Evolutionary conservation across 2,888 invertebrate genomes (phyloP), one percentile per base, ranked within the genome.

Genomic region (Polymixis lichenea): DNA sequence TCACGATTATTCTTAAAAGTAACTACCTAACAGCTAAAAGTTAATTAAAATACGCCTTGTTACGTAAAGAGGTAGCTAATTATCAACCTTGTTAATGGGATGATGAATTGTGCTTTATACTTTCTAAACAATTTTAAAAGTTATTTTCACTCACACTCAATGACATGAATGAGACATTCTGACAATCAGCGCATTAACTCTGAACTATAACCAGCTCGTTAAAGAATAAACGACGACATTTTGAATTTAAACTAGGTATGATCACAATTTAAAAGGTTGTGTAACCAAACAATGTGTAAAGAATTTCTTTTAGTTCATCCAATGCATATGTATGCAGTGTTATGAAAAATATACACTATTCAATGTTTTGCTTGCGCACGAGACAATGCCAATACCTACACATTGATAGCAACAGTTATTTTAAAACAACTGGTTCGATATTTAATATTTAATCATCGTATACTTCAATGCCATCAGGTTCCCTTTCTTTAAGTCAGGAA

Each of bases 121-220:
- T 83, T 78, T 83, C 74, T 78, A 83, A 86, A 77, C 73, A 72
- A 78, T 83, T 87, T 83, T 68, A 78, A 83, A 85, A 85, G 77
- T 75, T 53, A 80, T 86, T 87, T 85, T 85, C 85, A 78, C 80
- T 87, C 43, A 62, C 76, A 80, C 65, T 85, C 46, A 61, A 74
- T 78, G 61, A 65, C 69, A 78, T 68, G 62, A 80, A 84, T 75
- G 72, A 83, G 64, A 74, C 71, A 77, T 77, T 84, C 60, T 75
- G 38, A 66, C 82, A 82, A 69, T 58, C 66, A 67, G 56, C 65
- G 78, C 72, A 71, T 78, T 86, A 74, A 69, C 51, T 84, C 43
- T 64, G 69, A 81, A 78, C 78, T 65, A 61, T 58, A 75, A n/a
- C 60, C n/a, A 58, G 72, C 46, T 64, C 43, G 17, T 58, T 65